phyloP scores from a whole-genome alignment of 2,797 vertebrate genomes.

The Phoebastria nigripes region DNA sequence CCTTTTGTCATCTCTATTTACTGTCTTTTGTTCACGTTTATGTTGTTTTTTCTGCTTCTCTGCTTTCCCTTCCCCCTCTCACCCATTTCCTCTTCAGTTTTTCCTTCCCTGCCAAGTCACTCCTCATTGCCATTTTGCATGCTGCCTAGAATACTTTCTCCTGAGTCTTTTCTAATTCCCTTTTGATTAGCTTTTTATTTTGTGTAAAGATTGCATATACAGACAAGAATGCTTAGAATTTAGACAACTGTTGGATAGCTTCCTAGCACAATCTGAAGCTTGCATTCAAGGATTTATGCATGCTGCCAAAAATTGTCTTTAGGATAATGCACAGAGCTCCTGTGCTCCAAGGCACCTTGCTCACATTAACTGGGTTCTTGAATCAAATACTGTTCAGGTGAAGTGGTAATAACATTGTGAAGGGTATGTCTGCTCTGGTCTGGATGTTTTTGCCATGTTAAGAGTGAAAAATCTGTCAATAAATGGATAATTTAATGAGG shows the following conservation, averaged over 20 bases:
- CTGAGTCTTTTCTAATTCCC: neutral
- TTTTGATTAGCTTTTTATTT: conserved; percentile 33
- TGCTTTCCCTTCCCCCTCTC: neutral
- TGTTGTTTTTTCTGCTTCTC: neutral
- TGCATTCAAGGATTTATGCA: neutral
- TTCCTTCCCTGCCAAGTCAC: neutral
- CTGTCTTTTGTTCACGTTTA: neutral
- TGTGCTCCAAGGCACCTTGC: neutral
- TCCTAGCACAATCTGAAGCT: neutral
- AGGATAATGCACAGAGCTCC: neutral
- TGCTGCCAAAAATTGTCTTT: neutral
- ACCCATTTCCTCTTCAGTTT: neutral
- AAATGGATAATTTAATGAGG: neutral
- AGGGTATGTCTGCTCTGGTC: neutral
- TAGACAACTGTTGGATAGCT: neutral
- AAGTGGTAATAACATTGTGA: neutral
- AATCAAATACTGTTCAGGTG: neutral
- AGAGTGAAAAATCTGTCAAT: neutral
- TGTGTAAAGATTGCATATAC: neutral
- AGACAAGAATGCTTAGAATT: conserved; percentile 23
- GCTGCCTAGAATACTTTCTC: neutral
- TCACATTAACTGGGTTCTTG: neutral
- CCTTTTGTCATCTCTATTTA: neutral
- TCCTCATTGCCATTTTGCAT: neutral
- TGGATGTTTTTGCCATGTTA: neutral